These are phyloP conservation scores for Adineta ricciae DNA, from an alignment of 2,888 invertebrate species.

Conservation along the genomic window DNA sequence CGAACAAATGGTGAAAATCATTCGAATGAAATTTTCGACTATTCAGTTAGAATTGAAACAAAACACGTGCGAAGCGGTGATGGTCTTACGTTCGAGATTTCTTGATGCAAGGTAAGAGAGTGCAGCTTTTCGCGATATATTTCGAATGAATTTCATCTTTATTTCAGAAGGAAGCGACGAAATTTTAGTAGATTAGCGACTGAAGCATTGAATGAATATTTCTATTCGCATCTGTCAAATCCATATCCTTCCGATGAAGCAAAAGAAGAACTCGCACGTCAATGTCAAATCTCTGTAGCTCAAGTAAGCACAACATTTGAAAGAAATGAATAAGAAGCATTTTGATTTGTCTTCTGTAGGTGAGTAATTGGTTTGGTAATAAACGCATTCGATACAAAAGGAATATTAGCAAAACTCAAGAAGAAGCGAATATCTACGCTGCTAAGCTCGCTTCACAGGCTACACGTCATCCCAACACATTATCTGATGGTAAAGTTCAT, in stretches of 20 bases:
- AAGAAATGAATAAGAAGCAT: background rate
- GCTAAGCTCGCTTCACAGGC: background rate
- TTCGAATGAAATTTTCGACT: slow-evolving; percentile 49
- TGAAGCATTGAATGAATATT: slow-evolving; percentile 97
- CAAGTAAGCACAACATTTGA: too few relatives aligned
- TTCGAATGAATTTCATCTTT: too few relatives aligned
- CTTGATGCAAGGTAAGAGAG: slow-evolving; percentile 56
- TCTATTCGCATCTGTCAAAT: slow-evolving; percentile 97
- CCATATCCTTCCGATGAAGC: slow-evolving; percentile 99
- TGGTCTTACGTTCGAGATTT: slow-evolving; percentile 81
- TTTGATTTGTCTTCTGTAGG: slow-evolving; percentile 57
- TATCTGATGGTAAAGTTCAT: too few relatives aligned
- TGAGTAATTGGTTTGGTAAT: slow-evolving; percentile 99
- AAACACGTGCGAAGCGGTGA: slow-evolving; percentile 97
- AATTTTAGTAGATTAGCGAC: slow-evolving; percentile 99
- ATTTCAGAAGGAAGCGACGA: slow-evolving; percentile 66
- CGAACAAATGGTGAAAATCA: slow-evolving; percentile 60
- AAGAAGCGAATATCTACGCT: slow-evolving; percentile 97
- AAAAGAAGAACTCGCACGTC: slow-evolving; percentile 95
- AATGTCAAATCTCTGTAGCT: slow-evolving; percentile 94
- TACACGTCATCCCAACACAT: too few relatives aligned
- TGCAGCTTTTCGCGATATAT: too few relatives aligned
- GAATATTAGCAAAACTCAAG: slow-evolving; percentile 97
- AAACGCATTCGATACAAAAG: slow-evolving; percentile 99
- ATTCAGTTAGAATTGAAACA: slow-evolving; percentile 78